Evolutionary conservation across 2,113 vertebrate genomes (phyloP).

Genomic region (Aptenodytes patagonicus): DNA sequence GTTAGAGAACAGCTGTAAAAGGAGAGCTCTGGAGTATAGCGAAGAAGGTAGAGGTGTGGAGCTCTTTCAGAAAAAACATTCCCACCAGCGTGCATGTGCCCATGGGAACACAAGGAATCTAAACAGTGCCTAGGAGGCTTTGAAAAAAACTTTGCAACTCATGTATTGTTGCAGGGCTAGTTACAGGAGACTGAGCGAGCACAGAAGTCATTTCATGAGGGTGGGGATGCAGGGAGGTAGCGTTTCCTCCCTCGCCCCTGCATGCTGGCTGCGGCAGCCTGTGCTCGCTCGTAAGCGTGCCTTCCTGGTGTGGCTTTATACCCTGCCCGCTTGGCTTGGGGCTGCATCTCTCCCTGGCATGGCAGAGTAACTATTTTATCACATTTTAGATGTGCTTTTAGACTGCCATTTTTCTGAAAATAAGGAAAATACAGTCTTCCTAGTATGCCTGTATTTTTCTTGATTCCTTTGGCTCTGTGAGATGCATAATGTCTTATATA

Average conservation of each 20-base stretch:
- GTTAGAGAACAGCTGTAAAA: not conserved
- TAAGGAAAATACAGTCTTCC: not conserved
- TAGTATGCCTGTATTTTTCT: not conserved
- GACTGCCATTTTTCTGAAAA: not conserved
- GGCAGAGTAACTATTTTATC: not conserved
- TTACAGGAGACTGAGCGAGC: not conserved
- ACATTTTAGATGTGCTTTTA: not conserved
- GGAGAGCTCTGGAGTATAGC: not conserved
- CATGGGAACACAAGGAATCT: not conserved
- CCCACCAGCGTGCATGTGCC: too few species aligned
- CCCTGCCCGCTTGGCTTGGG: not conserved
- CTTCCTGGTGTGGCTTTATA: not conserved
- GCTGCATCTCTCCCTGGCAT: not conserved
- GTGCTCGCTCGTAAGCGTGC: accelerated
- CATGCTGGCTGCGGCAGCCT: accelerated
- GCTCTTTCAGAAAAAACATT: not conserved
- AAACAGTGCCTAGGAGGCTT: not conserved
- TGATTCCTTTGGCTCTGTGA: not conserved
- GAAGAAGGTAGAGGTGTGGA: not conserved
- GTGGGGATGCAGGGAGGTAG: not conserved
- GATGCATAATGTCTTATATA: not conserved
- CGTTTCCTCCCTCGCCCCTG: not conserved
- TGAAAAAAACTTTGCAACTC: not conserved
- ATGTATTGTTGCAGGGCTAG: not conserved
- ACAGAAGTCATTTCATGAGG: not conserved